A percentile compares a stretch with the other conserved stretches of the same genome.
These are phyloP conservation scores for Apistogramma diplotaenia DNA, from an alignment of 2,113 vertebrate species.

Conservation along the genomic window DNA sequence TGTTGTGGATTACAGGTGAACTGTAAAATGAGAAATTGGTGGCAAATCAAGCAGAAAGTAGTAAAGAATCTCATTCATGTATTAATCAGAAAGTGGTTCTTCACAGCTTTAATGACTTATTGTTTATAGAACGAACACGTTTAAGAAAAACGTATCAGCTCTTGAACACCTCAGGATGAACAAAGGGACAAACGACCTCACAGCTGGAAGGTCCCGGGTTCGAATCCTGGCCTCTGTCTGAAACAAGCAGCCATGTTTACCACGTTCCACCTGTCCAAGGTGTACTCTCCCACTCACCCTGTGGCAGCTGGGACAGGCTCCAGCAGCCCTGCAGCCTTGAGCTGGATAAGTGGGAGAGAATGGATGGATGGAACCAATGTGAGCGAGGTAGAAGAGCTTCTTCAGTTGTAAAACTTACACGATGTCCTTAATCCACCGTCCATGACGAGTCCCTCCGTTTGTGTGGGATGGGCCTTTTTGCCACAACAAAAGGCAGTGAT, in stretches of 20 bases:
- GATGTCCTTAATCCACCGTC: not conserved
- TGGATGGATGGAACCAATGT: not conserved
- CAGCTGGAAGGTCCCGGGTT: no score
- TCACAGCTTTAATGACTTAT: not conserved
- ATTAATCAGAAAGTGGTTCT: not conserved
- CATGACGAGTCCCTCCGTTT: not conserved
- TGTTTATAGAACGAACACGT: not conserved
- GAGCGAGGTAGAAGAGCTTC: not conserved
- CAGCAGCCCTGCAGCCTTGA: no score
- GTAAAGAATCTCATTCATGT: rapidly evolving
- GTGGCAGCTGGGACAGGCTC: not conserved
- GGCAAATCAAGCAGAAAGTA: not conserved
- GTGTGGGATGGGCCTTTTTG: not conserved
- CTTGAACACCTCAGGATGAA: not conserved
- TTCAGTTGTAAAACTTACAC: not conserved
- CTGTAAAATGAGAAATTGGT: no score
- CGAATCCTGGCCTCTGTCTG: no score
- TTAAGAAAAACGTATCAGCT: not conserved
- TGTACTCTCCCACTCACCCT: no score
- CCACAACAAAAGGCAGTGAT: not conserved
- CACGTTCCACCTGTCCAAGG: no score
- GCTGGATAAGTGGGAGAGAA: no score
- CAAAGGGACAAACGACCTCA: not conserved
- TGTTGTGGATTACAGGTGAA: no score
- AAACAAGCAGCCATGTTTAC: not conserved